Evolutionary conservation across 2,797 vertebrate species (phyloP).

Genomic region (Champsocephalus esox): DNA sequence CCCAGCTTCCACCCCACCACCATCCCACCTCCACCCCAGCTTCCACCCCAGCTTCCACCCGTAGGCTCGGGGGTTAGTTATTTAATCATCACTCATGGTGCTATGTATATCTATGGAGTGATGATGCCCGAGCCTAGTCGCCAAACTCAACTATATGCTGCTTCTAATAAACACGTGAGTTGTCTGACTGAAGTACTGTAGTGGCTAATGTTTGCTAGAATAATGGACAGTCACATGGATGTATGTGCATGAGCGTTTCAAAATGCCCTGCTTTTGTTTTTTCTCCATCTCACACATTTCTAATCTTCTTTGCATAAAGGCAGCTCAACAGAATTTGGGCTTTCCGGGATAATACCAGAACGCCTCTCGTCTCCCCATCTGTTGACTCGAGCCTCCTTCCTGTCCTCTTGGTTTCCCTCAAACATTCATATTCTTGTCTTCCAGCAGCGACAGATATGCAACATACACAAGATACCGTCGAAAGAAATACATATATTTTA

Average conservation of each 20-base stretch:
- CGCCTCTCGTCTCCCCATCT: constrained; percentile 31
- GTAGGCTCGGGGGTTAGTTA: no score
- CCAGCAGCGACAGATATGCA: background rate
- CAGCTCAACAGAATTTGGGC: constrained; percentile 44
- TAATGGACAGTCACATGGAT: background rate
- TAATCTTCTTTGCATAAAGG: constrained; percentile 52
- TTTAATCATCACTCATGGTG: no score
- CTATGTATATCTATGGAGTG: no score
- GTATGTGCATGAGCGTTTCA: constrained; percentile 14
- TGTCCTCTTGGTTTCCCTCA: background rate
- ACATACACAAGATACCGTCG: background rate
- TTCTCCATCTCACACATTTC: constrained; percentile 37
- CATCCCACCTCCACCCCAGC: no score
- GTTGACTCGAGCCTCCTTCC: constrained; percentile 7
- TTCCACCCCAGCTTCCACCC: no score
- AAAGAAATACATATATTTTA: background rate
- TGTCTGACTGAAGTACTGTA: no score
- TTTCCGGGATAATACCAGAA: constrained; percentile 39
- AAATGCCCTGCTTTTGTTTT: constrained; percentile 9
- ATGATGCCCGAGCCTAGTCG: no score
- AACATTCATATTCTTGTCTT: background rate
- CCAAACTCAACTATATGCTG: no score
- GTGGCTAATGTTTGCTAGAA: background rate
- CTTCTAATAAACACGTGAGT: no score
- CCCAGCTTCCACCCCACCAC: no score